A percentile compares a stretch with the other conserved stretches of the same genome.
Evolutionary conservation across 2,888 invertebrate genomes (phyloP).

Genomic region (Leucophenga montana): DNA sequence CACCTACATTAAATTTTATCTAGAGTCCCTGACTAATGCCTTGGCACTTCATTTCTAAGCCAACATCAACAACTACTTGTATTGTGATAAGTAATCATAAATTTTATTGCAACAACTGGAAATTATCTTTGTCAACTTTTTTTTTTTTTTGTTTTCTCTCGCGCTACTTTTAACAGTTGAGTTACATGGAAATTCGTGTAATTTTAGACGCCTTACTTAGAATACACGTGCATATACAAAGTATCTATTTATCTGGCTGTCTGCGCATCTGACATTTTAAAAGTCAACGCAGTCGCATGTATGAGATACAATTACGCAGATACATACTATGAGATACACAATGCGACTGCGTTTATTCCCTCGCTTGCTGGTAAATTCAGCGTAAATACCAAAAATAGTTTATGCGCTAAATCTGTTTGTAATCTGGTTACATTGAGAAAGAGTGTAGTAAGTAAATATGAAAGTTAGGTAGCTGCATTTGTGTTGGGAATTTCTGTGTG

Average conservation of each 20-base stretch:
- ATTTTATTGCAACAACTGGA: background rate
- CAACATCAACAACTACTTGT: background rate
- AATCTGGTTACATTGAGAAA: background rate
- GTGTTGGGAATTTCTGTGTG: no score
- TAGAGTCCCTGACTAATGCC: background rate
- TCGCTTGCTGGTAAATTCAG: conserved; percentile 5
- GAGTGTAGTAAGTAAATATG: no score
- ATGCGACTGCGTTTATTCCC: background rate
- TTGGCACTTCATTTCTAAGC: background rate
- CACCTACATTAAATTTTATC: conserved; percentile 16
- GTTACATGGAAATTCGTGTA: conserved; percentile 3
- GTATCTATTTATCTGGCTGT: background rate
- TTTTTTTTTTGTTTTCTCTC: no score
- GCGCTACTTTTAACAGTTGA: background rate
- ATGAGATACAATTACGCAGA: conserved; percentile 14
- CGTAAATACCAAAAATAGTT: conserved; percentile 25
- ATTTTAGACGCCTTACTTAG: background rate
- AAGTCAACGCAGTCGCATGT: conserved; percentile 2
- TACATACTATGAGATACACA: background rate
- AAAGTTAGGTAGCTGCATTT: no score
- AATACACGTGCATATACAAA: background rate
- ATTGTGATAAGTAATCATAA: conserved; percentile 16
- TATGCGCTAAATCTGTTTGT: conserved; percentile 12
- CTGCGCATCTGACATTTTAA: conserved; percentile 2
- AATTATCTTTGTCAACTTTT: background rate